Conservation (phyloP, 1,140 invertebrate genomes). For the Magallana gigas region DNA sequence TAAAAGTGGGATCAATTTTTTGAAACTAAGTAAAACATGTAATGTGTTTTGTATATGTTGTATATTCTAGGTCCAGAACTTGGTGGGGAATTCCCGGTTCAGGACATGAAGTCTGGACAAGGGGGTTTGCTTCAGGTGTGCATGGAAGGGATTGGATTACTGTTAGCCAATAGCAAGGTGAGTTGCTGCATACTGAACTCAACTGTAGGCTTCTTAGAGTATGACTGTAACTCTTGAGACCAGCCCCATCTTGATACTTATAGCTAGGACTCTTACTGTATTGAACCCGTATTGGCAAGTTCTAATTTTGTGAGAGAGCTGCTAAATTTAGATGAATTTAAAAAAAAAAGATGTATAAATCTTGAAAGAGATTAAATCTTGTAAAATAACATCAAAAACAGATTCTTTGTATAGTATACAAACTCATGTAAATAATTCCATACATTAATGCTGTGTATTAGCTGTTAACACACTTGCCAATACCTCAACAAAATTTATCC, state of each 20-base stretch:
- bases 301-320: neutral
- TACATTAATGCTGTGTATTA: too few relatives aligned
- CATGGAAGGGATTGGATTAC: conserved; percentile 98
- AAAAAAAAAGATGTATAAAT: too few relatives aligned
- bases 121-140: conserved; percentile 98
- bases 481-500: neutral
- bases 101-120: conserved; percentile 97
- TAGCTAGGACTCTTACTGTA: neutral
- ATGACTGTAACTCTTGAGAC: neutral
- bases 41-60: too few relatives aligned
- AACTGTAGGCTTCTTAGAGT: conserved; percentile 9
- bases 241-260: neutral
- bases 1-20: too few relatives aligned
- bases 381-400: too few relatives aligned
- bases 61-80: conserved; percentile 84
- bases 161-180: conserved; percentile 99
- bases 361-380: too few relatives aligned
- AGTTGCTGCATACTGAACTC: conserved; percentile 56
- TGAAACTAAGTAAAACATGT: too few relatives aligned
- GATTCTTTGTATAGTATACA: too few relatives aligned
- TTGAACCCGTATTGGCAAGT: neutral
- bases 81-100: conserved; percentile 98
- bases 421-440: too few relatives aligned
- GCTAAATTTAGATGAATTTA: too few relatives aligned
- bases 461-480: neutral